Conservation (phyloP, 2,888 invertebrate species). For the Prenolepis imparis region DNA sequence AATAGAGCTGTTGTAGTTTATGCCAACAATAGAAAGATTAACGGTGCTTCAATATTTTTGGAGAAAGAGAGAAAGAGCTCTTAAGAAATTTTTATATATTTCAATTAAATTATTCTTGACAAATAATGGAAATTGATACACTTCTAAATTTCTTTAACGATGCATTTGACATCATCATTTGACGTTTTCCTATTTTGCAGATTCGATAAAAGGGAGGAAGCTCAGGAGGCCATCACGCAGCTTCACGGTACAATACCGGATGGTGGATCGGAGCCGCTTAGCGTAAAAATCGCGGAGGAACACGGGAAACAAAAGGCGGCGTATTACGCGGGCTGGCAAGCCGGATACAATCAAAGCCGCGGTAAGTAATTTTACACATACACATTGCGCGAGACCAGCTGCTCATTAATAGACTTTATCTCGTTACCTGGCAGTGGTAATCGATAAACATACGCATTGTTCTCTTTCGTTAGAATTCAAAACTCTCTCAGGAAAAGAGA, state of each 20-base stretch:
- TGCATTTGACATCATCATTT: background rate
- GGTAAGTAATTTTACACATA: conserved; percentile 81
- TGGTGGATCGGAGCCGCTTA: conserved; percentile 93
- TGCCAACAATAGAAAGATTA: conserved; percentile 29
- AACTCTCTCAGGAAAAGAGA: background rate
- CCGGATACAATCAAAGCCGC: conserved; percentile 89
- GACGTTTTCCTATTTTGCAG: conserved; percentile 86
- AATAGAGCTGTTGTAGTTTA: conserved; percentile 60
- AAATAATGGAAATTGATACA: background rate
- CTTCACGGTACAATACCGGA: conserved; percentile 95
- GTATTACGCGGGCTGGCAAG: conserved; percentile 91
- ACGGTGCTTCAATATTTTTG: background rate
- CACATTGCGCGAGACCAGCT: conserved; percentile 8
- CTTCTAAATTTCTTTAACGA: background rate
- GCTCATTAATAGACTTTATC: conserved; percentile 53
- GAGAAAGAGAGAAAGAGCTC: no score
- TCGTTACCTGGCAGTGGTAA: conserved; percentile 67
- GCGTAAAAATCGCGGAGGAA: conserved; percentile 95
- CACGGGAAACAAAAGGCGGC: conserved; percentile 94
- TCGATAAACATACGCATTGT: conserved; percentile 24
- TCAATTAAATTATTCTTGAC: background rate
- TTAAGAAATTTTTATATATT: background rate
- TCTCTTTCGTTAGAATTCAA: conserved; percentile 22
- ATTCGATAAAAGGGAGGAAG: conserved; percentile 95
- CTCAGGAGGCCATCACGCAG: conserved; percentile 95